Conservation (phyloP, 2,113 vertebrate genomes). For the Heliornis fulica region DNA sequence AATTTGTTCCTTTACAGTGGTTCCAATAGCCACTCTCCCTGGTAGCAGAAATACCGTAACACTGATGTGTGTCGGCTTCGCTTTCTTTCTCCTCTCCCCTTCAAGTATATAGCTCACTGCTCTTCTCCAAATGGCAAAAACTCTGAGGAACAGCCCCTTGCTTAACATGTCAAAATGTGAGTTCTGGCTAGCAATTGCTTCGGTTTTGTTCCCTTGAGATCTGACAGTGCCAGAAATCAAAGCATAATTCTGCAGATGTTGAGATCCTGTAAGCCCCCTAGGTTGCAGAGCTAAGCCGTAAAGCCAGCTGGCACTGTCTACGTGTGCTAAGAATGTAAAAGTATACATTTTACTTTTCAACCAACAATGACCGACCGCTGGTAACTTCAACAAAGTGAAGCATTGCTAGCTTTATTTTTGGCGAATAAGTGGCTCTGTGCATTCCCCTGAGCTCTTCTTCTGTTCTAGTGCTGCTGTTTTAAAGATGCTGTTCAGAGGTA, state of each 20-base stretch:
- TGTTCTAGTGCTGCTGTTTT: constrained; percentile 45
- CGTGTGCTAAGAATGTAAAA: constrained; percentile 65
- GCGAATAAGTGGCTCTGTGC: constrained; percentile 38
- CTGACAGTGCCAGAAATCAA: constrained; percentile 68
- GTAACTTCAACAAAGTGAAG: constrained; percentile 58
- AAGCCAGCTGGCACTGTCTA: constrained; percentile 60
- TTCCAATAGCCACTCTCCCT: constrained; percentile 51
- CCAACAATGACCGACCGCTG: constrained; percentile 55
- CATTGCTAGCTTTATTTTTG: constrained; percentile 27
- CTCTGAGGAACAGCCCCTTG: constrained; percentile 51
- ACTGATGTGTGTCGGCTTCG: constrained; percentile 38
- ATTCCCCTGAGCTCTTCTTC: constrained; percentile 36
- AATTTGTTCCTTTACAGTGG: constrained; percentile 41
- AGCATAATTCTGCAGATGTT: constrained; percentile 70
- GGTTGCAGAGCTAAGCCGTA: constrained; percentile 46
- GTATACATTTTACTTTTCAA: constrained; percentile 66
- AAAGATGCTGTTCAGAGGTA: constrained; percentile 44
- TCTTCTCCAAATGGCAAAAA: constrained; percentile 63
- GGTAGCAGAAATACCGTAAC: constrained; percentile 62
- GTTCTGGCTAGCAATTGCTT: constrained; percentile 66
- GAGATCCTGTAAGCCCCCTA: constrained; percentile 64
- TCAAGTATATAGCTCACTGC: background rate
- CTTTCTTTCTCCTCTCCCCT: background rate
- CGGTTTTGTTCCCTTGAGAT: constrained; percentile 56
- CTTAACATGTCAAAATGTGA: constrained; percentile 73